Evolutionary conservation across 1,140 invertebrate species (phyloP), one percentile per base, ranked within the genome.

Genomic region (Zaprionus vittiger): DNA sequence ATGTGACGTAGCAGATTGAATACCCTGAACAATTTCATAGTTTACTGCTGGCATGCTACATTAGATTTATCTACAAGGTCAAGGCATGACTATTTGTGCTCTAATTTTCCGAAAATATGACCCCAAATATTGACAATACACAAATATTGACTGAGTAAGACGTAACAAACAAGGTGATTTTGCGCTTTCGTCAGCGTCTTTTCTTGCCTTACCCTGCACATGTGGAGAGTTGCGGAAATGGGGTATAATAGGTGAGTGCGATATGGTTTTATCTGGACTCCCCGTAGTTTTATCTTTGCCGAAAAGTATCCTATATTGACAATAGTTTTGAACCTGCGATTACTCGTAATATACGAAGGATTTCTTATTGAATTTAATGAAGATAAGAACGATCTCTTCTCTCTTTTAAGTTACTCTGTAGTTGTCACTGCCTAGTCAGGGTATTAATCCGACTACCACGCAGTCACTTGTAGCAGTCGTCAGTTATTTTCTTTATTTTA

Each of bases 301-400:
- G 24, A 24, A 24, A 24, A 24, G 0, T 5, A 24, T 24, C 22
- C 0, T 24, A 24, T 24, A 4, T 1, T 24, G 0, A 24, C 4
- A 2, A 24, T 24, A 24, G 24, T 24, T 7, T 28, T 28, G 6
- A 7, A 1, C 0, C 26, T 28, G 26, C 26, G 0, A 28, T 7
- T 28, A 28, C 0, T 7, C 28, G 0, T 1, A 6, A 6, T 6
- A 7, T 28, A 28, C 7, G 7, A 28, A 28, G 26, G 6, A 5
- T 28, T 28, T 28, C 26, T 1, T 28, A 28, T 28, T 28, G 5
- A 28, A 28, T 0, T 1, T 28, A 28, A 6, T 28, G 5, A 6
- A 28, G 26, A 6, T 28, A 24, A 24, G 0, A 5, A 26, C 5
- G 24, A 0, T 5, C 4, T 6, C 6, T 28, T 0, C 1, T 0